phyloP scores from a whole-genome alignment of 2,888 invertebrate genomes.

The Acleris sparsana region DNA sequence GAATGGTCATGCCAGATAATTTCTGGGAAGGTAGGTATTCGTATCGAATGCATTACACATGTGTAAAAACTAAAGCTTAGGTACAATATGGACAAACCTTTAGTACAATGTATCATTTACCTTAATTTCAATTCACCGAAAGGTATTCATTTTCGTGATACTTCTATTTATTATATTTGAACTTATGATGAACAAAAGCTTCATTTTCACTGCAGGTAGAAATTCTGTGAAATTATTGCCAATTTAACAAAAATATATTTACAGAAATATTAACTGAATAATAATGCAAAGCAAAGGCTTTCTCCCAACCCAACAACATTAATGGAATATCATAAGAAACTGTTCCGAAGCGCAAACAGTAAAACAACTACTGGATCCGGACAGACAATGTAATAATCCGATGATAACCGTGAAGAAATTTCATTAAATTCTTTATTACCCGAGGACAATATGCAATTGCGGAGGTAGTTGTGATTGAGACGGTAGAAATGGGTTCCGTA shows the following conservation, averaged over 20 bases:
- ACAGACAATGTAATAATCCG: slow-evolving; percentile 56
- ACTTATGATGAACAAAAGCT: too few relatives aligned
- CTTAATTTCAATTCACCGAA: too few relatives aligned
- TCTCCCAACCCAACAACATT: not conserved
- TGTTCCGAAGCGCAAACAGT: slow-evolving; percentile 42
- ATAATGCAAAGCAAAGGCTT: not conserved
- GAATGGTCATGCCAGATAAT: too few relatives aligned
- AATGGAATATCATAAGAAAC: not conserved
- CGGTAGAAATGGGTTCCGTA: slow-evolving; percentile 67
- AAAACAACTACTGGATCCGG: slow-evolving; percentile 60
- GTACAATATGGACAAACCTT: not conserved
- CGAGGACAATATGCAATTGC: slow-evolving; percentile 73
- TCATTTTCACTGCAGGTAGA: not conserved
- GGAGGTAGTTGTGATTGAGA: slow-evolving; percentile 77
- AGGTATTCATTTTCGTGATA: too few relatives aligned
- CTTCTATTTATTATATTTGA: too few relatives aligned
- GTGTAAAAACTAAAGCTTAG: not conserved
- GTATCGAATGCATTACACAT: too few relatives aligned
- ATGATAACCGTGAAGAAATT: slow-evolving; percentile 70
- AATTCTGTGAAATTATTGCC: too few relatives aligned
- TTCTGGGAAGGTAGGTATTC: too few relatives aligned
- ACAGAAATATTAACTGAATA: not conserved
- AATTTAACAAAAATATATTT: too few relatives aligned
- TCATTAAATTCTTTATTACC: slow-evolving; percentile 75
- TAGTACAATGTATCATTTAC: too few relatives aligned